Evolutionary conservation across 1,140 invertebrate species (phyloP), one percentile per base, ranked within the genome.

Genomic region (Tachypleus tridentatus): DNA sequence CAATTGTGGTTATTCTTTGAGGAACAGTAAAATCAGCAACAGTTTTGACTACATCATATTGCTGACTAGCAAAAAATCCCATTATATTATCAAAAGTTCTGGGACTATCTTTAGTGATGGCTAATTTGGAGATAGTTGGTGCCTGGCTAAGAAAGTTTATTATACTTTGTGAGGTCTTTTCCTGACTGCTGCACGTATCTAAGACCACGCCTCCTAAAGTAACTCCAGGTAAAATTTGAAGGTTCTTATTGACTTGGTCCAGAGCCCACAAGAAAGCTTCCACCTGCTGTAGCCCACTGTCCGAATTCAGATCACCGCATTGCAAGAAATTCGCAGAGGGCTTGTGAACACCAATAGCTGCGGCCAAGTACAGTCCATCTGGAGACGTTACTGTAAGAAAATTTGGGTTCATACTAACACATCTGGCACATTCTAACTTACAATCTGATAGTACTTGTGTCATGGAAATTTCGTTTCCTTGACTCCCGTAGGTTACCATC

Each of bases 251-350:
- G n/a, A 81, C 70, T 63, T 77, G 73, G 63, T 80, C 76, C 56
- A 81, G 60, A 4, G 79, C 76, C 78, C 78, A 80, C 0, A 79
- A 68, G 50, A 81, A 76, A 4, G 79, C 79, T 70, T 81, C 80
- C 64, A 80, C 76, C 0, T 74, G 69, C 64, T 77, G 75, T 1
- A 29, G 0, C 29, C 29, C 29, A 29, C 29, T 29, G 29, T 29
- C 29, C 29, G 29, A 72, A 80, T 29, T 29, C 29, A 29, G 29
- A 29, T 29, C 29, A 29, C 29, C 29, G 29, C 29, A 29, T 29
- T 29, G 29, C 29, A 29, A 29, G 29, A 29, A 29, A 29, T 29
- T 29, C 29, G 29, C 29, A 29, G 29, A 29, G 29, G 29, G 67
- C 52, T 69, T 58, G 63, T 74, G 74, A 6, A 75, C 70, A 54